A percentile compares a stretch with the other conserved stretches of the same genome.
Evolutionary conservation across 1,140 invertebrate genomes (phyloP).

Genomic region (Brachionus calyciflorus): DNA sequence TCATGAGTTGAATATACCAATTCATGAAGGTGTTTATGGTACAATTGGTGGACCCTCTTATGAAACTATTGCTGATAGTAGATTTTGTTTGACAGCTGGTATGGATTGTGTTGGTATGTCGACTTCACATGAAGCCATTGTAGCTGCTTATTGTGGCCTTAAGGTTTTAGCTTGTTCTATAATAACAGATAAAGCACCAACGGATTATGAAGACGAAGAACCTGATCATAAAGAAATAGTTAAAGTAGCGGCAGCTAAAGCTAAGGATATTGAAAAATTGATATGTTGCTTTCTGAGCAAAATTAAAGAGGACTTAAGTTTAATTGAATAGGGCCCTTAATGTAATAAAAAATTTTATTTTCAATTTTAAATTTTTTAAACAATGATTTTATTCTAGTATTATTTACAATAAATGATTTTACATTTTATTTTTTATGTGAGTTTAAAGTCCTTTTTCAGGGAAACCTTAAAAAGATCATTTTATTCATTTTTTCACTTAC

Average conservation of each 20-base stretch:
- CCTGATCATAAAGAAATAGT: conserved; percentile 86
- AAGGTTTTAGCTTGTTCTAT: conserved; percentile 83
- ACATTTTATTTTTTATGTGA: no score
- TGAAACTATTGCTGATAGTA: conserved; percentile 82
- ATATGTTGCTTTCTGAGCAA: conserved; percentile 23
- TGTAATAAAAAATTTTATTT: no score
- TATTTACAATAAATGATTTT: no score
- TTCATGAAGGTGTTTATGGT: conserved; percentile 80
- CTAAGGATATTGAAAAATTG: conserved; percentile 18
- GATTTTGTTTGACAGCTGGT: conserved; percentile 74
- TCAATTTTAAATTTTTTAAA: no score
- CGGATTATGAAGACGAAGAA: conserved; percentile 72
- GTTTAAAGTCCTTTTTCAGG: no score
- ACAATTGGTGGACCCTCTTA: conserved; percentile 84
- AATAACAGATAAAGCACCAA: conserved; percentile 83
- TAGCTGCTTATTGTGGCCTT: conserved; percentile 83
- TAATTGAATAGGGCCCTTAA: background rate
- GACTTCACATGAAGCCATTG: conserved; percentile 83
- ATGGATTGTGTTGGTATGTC: conserved; percentile 90
- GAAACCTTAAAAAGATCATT: no score
- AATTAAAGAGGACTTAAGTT: background rate
- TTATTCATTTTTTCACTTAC: no score
- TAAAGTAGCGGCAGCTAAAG: conserved; percentile 70
- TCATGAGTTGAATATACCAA: conserved; percentile 24
- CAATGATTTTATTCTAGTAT: no score